Evolutionary conservation across 1,140 invertebrate genomes (phyloP), one percentile per base, ranked within the genome.

Genomic region (Drosophila serrata): DNA sequence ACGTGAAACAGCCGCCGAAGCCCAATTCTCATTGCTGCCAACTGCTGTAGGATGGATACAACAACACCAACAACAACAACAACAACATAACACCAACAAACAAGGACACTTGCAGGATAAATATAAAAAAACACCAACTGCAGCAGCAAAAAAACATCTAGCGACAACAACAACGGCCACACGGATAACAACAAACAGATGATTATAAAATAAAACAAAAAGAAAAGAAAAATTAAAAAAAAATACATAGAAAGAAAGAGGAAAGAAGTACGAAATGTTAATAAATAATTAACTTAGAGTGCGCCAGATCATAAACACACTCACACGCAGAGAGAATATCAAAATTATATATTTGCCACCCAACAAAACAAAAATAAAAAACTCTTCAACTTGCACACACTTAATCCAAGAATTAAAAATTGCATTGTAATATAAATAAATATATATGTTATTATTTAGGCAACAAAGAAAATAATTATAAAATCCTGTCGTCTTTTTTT

Each of bases 1-100:
- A 92, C 78, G 90, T 91, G 58, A 90, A 84, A 91, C 82, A 91
- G 92, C 91, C 90, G 78, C 79, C 82, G 77, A 92, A 93, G 81
- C 75, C 92, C 72, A 88, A 90, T 78, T 86, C 92, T 87, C 91
- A 81, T 82, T 93, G 92, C 92, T 93, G 92, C 92, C 92, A 92
- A 92, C 82, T 93, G 91, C 82, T 93, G 82, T 93, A 92, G 87
- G 45, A 61, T 57, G 45, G 33, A 42, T 49, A 43, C 11, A 72
- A 33, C 8, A 43, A 48, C 37, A 53, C 43, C 1, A 65, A 43
- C 31, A 35, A 45, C 49, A 56, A 62, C 27, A 40, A 62, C 33
- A 55, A 22, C 57, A 55, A 43, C 17, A 51, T 51, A 17, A 51
- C 42, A 62, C 37, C 35, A 59, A 56, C 35, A 29, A 42, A 42